Conservation (phyloP, 2,797 vertebrate species). For the Parauchenoglanis ngamensis region DNA sequence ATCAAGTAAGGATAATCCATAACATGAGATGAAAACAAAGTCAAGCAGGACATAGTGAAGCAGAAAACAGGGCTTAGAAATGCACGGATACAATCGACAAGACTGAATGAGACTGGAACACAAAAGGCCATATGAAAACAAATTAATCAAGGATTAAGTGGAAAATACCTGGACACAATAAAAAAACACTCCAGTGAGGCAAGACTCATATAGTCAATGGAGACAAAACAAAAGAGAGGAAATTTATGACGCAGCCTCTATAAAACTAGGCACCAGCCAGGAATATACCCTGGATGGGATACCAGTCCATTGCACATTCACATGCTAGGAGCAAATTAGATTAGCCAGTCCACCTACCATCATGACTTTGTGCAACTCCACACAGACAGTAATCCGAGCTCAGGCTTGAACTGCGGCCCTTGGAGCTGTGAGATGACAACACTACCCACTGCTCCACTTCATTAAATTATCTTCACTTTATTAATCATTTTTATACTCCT, state of each 20-base stretch:
- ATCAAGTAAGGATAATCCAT: constrained; percentile 5
- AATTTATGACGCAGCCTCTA: too few species aligned
- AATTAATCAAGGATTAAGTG: not conserved
- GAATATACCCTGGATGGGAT: not conserved
- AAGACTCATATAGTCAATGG: not conserved
- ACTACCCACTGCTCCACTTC: not conserved
- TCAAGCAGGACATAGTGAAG: not conserved
- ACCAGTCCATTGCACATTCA: not conserved
- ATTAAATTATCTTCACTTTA: constrained; percentile 15
- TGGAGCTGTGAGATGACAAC: not conserved
- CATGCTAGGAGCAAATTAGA: not conserved
- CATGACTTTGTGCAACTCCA: not conserved
- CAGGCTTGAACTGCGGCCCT: not conserved
- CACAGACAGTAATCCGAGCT: not conserved
- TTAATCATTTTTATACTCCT: constrained; percentile 41
- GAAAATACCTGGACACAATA: not conserved
- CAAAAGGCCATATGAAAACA: not conserved
- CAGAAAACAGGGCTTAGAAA: constrained; percentile 11
- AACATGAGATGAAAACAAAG: not conserved
- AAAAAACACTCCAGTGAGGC: not conserved
- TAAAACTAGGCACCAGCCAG: not conserved
- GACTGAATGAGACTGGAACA: not conserved
- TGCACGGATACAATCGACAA: not conserved
- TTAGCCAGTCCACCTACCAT: not conserved
- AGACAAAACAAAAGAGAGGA: not conserved